Evolutionary conservation across 1,140 invertebrate genomes (phyloP), one percentile per base, ranked within the genome.

Genomic region (Rhyzopertha dominica): DNA sequence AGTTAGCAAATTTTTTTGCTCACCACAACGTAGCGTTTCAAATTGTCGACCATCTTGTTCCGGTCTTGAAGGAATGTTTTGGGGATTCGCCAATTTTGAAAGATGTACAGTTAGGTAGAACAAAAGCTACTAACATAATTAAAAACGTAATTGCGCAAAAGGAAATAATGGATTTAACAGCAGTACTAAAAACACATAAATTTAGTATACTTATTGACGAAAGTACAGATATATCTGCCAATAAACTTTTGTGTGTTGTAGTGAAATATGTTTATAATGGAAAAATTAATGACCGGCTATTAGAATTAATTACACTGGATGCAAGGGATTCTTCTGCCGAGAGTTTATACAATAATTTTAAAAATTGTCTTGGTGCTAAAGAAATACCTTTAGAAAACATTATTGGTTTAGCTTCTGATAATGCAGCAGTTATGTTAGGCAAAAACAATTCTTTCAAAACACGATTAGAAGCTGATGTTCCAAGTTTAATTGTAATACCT

Each of bases 401-500:
- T 46, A 55, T 71, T 18, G 67, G 64, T 9, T 66, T 63, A 58
- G 62, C 59, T 7, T 54, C 57, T 12, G 66, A 69, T 56, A 59
- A 63, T 10, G 59, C 63, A 3, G 67, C 61, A 30, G 56, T 55
- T 12, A 69, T 65, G 62, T 53, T 69, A 12, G 65, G 63, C 9
- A 36, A 32, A 9, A 25, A 63, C 34, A 56, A 68, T 43, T 67
- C 59, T 23, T 49, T 49, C 29, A 36, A 43, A 12, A 41, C 44
- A 16, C 35, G 36, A 2, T 43, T 53, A n/a, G 10, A 42, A 18
- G 7, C 9, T 35, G 30, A 47, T 31, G 47, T 8, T 5, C 8
- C 14, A 19, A 43, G 26, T 4, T 25, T 36, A 13, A 30, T 56
- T 40, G 18, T 35, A 3, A 7, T 57, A 7, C 42, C 51, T 5